Base-by-base conservation (phyloP, 2,113 vertebrate species). In the Boleophthalmus pectinirostris region DNA sequence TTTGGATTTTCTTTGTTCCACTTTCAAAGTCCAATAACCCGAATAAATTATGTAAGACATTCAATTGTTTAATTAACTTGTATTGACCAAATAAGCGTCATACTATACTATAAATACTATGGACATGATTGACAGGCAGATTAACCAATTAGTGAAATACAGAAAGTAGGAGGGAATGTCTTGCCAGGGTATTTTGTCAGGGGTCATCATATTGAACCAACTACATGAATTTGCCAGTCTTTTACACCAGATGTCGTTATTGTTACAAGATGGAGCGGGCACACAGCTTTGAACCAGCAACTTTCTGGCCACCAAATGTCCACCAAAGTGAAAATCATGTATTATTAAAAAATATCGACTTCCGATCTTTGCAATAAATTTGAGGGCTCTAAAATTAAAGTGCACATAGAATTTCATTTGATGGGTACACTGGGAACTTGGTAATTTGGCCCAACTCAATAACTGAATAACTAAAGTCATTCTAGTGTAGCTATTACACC, bases 61-160 rank as follows among this genome's bases (percentile, higher is more conserved):
- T 75, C 70, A 84, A 54, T 77, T 78, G 74, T 83, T 80, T 82
- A 89, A n/a, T n/a, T n/a, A n/a, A n/a, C 1, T 47, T 47, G 12
- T 29, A 90, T 88, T 86, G 86, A 83, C 57, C 29, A 29, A 4
- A 29, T 29, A 29, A 29, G 2, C 29, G 4, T 29, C 29, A 29
- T 29, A 29, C 29, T 2, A 29, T 29, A 29, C 29, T 29, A 29
- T 10, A 43, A 1, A 43, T 43, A 43, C 38, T 43, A 11, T 43
- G 38, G 38, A 43, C 38, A 43, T 43, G 38, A 43, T 10, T 43
- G 38, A 43, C 38, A 10, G 38, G 38, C 38, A 43, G 38, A 43
- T 43, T 43, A 11, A 10, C 38, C 38, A 43, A 9, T 43, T 8
- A 43, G 38, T 10, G 38, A 43, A 43, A 43, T 8, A 9, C 38